These are phyloP conservation scores for Colius striatus DNA, from an alignment of 2,113 vertebrate genomes.

Conservation along the genomic window DNA sequence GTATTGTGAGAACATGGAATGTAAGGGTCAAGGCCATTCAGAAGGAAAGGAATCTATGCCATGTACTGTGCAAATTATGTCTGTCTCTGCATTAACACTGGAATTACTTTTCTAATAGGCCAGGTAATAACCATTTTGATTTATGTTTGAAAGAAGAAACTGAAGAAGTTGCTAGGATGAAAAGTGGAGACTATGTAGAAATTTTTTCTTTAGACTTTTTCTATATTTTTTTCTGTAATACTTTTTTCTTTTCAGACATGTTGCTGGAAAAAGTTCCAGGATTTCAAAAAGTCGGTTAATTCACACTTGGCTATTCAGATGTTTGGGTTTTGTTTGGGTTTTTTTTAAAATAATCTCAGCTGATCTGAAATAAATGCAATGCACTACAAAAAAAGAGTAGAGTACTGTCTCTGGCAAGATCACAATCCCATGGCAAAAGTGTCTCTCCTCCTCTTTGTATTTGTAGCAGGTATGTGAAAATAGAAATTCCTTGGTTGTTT, in stretches of 20 bases:
- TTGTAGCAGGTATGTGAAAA: background rate
- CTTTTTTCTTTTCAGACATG: background rate
- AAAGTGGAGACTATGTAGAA: background rate
- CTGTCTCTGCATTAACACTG: background rate
- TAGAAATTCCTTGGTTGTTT: background rate
- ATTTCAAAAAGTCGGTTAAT: background rate
- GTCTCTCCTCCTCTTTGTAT: background rate
- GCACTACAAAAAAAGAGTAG: background rate
- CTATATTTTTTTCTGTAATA: background rate
- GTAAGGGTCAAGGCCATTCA: slow-evolving; percentile 32
- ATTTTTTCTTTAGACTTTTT: background rate
- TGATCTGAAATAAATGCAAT: background rate
- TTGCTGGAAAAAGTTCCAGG: background rate
- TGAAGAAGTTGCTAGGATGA: background rate
- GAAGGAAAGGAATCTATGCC: slow-evolving; percentile 39
- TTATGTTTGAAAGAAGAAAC: background rate
- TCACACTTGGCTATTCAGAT: background rate
- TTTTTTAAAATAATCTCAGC: background rate
- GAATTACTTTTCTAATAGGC: background rate
- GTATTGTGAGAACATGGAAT: slow-evolving; percentile 46
- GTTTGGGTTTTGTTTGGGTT: background rate
- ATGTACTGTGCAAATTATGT: background rate
- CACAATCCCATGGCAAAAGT: background rate
- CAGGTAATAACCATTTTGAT: background rate
- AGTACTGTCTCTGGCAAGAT: background rate